Percentiles rank a stretch among this genome's conserved stretches.
Evolutionary conservation across 2,113 vertebrate genomes (phyloP).

Genomic region (Mungos mungo): DNA sequence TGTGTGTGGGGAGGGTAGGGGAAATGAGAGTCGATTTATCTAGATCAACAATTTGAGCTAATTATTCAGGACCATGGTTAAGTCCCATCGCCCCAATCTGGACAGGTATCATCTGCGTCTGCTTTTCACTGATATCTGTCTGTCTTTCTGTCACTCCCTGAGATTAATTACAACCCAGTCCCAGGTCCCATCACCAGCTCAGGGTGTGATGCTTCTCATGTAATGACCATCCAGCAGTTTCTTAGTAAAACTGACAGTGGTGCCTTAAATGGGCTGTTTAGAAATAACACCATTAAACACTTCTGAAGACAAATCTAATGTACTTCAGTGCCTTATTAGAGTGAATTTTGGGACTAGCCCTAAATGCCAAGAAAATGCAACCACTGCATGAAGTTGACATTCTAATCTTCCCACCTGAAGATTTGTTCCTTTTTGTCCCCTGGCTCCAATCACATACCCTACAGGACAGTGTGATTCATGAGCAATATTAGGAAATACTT

Average conservation of each 20-base stretch:
- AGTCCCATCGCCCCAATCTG: background rate
- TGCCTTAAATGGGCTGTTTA: background rate
- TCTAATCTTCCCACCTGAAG: background rate
- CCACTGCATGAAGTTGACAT: background rate
- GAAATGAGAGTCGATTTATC: background rate
- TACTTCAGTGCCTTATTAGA: background rate
- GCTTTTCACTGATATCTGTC: background rate
- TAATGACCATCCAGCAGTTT: background rate
- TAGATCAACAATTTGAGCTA: background rate
- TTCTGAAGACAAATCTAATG: background rate
- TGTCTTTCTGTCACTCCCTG: background rate
- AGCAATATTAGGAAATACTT: conserved; percentile 33
- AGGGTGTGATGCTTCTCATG: background rate
- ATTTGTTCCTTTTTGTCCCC: background rate
- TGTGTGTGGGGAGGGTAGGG: background rate
- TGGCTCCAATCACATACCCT: background rate
- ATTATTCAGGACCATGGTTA: background rate
- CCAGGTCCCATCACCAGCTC: background rate
- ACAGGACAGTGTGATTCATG: background rate
- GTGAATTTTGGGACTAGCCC: background rate
- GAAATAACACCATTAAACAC: background rate
- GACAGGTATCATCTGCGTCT: background rate
- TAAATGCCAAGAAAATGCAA: conserved; percentile 40
- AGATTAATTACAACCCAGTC: background rate
- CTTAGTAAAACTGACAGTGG: background rate